A percentile compares a stretch with the other conserved stretches of the same genome.
Conservation (phyloP, 2,888 invertebrate species). For the Sesia bembeciformis region DNA sequence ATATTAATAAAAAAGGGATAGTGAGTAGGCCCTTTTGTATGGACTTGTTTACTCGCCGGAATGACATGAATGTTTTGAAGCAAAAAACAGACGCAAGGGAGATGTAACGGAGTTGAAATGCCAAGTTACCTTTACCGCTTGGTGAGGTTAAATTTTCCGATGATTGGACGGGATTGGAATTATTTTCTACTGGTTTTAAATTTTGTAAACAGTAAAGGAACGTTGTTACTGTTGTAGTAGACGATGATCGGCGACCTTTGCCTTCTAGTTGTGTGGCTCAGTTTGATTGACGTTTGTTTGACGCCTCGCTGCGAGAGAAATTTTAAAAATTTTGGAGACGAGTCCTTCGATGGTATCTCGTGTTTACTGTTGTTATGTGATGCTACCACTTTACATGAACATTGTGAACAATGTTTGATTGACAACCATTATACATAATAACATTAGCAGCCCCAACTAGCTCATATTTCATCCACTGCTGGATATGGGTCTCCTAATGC, state of each 20-base stretch:
- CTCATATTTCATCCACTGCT: too few relatives aligned
- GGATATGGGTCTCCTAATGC: too few relatives aligned
- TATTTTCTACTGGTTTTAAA: conserved; percentile 15
- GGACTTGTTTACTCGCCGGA: conserved; percentile 58
- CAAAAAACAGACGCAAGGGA: conserved; percentile 42
- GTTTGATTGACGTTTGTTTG: conserved; percentile 67
- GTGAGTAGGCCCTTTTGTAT: conserved; percentile 51
- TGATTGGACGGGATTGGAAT: conserved; percentile 18
- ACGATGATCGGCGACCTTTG: conserved; percentile 62
- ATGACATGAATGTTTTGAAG: conserved; percentile 58
- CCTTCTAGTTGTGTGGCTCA: conserved; percentile 52
- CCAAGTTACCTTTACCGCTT: conserved; percentile 20
- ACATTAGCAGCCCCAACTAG: too few relatives aligned
- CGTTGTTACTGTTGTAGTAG: conserved; percentile 27
- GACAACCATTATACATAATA: too few relatives aligned
- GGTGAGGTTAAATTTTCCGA: conserved; percentile 10
- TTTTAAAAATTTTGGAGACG: conserved; percentile 42
- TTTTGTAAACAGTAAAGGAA: conserved; percentile 9
- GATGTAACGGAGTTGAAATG: conserved; percentile 29
- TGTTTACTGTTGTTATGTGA: neutral
- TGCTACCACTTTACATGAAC: neutral
- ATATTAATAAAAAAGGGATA: conserved; percentile 67
- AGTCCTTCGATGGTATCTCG: neutral
- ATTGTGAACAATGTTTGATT: neutral
- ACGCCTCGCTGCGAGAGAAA: conserved; percentile 45